Evolutionary conservation across 2,113 vertebrate species (phyloP).

Genomic region (Anoplopoma fimbria): DNA sequence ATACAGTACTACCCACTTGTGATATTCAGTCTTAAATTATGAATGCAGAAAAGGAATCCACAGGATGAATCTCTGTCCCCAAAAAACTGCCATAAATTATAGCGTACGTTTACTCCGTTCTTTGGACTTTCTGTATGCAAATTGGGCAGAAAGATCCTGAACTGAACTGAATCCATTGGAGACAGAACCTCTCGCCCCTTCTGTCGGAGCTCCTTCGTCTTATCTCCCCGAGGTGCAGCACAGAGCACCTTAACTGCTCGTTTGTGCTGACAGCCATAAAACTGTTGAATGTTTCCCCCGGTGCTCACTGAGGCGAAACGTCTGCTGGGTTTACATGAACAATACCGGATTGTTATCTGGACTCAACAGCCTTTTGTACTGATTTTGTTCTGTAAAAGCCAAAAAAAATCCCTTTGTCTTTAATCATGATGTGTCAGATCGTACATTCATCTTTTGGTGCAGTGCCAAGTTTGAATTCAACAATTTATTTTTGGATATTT

Average conservation of each 20-base stretch:
- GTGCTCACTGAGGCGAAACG: not conserved
- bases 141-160: constrained; percentile 17
- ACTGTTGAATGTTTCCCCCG: not conserved
- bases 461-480: not conserved
- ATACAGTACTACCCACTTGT: no score
- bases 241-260: constrained; percentile 22
- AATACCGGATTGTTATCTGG: not conserved
- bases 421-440: not conserved
- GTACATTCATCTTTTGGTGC: not conserved
- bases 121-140: not conserved
- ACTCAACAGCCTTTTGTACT: not conserved
- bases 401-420: not conserved
- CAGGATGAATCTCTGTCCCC: not conserved
- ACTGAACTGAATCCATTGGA: constrained; percentile 9
- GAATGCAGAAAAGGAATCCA: constrained; percentile 1
- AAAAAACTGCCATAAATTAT: not conserved
- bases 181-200: constrained; percentile 14
- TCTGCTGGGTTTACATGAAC: not conserved
- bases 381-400: not conserved
- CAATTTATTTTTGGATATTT: constrained; percentile 10
- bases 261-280: constrained; percentile 39
- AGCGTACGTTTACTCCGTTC: not conserved
- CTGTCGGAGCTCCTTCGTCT: constrained; percentile 37
- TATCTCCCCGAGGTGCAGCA: constrained; percentile 13
- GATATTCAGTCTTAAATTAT: constrained; percentile 12